A percentile compares a stretch with the other conserved stretches of the same genome.
These are phyloP conservation scores for Incurvaria masculella DNA, from an alignment of 2,888 invertebrate species.

Conservation along the genomic window DNA sequence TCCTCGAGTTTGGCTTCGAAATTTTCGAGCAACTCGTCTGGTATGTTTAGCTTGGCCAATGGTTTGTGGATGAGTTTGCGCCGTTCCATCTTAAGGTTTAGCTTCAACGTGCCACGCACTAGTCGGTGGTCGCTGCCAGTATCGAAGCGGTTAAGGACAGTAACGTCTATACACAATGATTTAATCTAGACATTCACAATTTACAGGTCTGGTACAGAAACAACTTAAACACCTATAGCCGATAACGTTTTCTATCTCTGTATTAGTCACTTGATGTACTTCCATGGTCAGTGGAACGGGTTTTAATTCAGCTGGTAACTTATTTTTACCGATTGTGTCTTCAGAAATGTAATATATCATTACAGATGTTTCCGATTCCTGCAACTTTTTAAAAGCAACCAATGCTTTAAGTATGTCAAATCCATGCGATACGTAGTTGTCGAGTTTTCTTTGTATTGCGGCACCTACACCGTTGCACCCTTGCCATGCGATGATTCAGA, in stretches of 20 bases:
- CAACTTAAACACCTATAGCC: slow-evolving; percentile 5
- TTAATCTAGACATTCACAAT: slow-evolving; percentile 4
- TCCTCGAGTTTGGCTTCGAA: too few relatives aligned
- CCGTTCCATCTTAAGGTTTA: too few relatives aligned
- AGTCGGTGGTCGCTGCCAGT: too few relatives aligned
- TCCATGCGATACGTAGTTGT: slow-evolving; percentile 3
- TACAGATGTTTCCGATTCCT: slow-evolving; percentile 1
- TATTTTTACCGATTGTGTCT: slow-evolving; percentile 4
- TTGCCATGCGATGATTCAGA: slow-evolving; percentile 3
- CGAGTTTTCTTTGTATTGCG: slow-evolving; percentile 4
- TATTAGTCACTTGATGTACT: slow-evolving; percentile 3
- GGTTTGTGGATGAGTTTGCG: too few relatives aligned
- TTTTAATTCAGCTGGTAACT: slow-evolving; percentile 2
- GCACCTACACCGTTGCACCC: slow-evolving; percentile 4
- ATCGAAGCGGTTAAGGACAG: too few relatives aligned
- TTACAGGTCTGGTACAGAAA: slow-evolving; percentile 6
- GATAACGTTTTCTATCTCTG: slow-evolving; percentile 2
- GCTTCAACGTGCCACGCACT: too few relatives aligned
- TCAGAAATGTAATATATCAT: slow-evolving; percentile 6
- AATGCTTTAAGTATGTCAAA: slow-evolving; percentile 1
- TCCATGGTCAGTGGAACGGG: slow-evolving; percentile 3
- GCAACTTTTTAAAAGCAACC: slow-evolving; percentile 3
- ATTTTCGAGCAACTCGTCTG: too few relatives aligned
- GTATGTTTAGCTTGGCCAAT: too few relatives aligned
- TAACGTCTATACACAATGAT: too few relatives aligned